Evolutionary conservation across 2,113 vertebrate species (phyloP).

Genomic region (Baryphthengus martii): DNA sequence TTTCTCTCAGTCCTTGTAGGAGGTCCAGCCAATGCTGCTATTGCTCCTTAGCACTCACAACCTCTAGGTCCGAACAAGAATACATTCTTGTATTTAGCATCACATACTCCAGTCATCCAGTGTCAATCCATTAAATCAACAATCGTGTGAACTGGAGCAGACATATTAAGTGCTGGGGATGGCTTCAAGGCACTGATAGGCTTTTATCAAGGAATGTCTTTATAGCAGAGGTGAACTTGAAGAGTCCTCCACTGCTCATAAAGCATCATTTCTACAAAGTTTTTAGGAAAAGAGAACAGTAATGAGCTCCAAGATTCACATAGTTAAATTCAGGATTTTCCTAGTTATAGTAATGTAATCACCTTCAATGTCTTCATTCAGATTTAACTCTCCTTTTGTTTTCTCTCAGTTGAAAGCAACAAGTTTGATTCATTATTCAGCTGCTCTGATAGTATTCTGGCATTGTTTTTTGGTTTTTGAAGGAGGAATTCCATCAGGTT

Average conservation of each 20-base stretch:
- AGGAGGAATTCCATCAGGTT: background rate
- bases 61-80: background rate
- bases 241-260: background rate
- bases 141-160: constrained; percentile 15
- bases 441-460: background rate
- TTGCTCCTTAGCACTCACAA: background rate
- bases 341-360: background rate
- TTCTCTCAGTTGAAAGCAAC: background rate
- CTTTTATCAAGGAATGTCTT: background rate
- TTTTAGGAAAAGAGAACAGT: background rate
- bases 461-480: background rate
- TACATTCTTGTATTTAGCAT: background rate
- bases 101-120: background rate
- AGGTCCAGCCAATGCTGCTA: background rate
- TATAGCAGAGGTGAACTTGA: background rate
- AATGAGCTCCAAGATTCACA: background rate
- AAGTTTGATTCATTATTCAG: background rate
- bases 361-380: background rate
- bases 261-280: background rate
- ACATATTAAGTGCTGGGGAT: background rate
- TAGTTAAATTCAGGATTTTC: background rate
- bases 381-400: background rate
- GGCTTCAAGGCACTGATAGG: background rate
- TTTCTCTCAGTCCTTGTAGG: background rate
- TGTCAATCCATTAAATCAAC: constrained; percentile 26